phyloP scores from a whole-genome alignment of 2,113 vertebrate genomes.

The Tragelaphus imberbis region DNA sequence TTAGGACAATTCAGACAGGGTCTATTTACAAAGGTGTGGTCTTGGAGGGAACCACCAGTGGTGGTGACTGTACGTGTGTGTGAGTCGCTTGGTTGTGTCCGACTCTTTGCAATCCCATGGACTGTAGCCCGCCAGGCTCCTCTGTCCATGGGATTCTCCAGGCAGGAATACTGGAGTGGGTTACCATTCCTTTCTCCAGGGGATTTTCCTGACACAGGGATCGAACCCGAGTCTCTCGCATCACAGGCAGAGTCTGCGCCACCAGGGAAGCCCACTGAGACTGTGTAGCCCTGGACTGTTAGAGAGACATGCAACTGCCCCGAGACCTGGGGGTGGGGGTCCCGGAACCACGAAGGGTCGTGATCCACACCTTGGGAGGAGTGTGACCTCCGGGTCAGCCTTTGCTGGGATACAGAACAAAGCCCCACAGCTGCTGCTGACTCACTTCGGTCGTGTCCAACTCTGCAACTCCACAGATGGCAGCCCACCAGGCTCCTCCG shows the following conservation, averaged over 20 bases:
- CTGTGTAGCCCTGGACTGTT: not conserved
- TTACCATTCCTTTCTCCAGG: not conserved
- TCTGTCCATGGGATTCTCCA: not conserved
- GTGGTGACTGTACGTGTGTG: not conserved
- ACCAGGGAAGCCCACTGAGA: not conserved
- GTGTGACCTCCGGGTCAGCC: fast-evolving
- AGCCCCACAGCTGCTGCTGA: no score
- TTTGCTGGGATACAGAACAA: not conserved
- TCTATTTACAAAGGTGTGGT: not conserved
- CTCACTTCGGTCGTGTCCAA: no score
- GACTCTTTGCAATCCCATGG: not conserved
- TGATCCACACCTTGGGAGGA: not conserved
- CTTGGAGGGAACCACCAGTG: not conserved
- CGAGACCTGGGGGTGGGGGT: fast-evolving
- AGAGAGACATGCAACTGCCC: not conserved
- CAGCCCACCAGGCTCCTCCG: no score
- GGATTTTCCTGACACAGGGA: not conserved
- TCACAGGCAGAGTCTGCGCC: not conserved
- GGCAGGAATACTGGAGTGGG: not conserved
- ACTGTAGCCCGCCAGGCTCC: not conserved
- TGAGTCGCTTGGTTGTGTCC: fast-evolving
- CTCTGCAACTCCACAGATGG: no score
- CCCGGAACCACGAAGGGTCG: not conserved
- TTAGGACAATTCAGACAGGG: not conserved
- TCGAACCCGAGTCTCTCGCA: fast-evolving